phyloP scores from a whole-genome alignment of 2,888 invertebrate species.

The Agrilus cyanescens region DNA sequence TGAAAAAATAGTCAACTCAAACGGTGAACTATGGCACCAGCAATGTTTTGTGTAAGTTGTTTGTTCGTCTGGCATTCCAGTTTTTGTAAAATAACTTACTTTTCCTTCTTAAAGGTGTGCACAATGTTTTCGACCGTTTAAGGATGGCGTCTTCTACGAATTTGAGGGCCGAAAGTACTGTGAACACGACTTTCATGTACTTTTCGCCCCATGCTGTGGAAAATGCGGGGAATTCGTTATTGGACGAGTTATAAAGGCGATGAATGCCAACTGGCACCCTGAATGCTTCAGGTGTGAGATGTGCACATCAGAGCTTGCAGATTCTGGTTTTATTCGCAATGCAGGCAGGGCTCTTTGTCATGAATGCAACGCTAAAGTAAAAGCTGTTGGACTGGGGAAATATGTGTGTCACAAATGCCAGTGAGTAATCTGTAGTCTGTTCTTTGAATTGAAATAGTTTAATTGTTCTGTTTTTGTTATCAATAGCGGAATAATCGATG shows the following conservation, averaged over 20 bases:
- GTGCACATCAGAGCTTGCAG: conserved; percentile 84
- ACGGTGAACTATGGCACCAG: conserved; percentile 97
- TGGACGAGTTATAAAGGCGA: conserved; percentile 97
- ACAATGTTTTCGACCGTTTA: conserved; percentile 96
- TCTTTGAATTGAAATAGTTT: not conserved
- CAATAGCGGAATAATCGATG: conserved; percentile 76
- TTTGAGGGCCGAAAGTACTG: conserved; percentile 99
- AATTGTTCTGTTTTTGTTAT: conserved; percentile 16
- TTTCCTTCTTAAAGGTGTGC: conserved; percentile 60
- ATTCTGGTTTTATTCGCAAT: conserved; percentile 93
- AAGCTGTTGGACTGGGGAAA: conserved; percentile 88
- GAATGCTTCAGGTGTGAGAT: conserved; percentile 94
- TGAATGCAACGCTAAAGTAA: conserved; percentile 91
- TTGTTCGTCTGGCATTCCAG: too few relatives aligned
- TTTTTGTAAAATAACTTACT: not conserved
- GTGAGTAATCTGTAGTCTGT: conserved; percentile 46
- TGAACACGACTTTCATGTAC: conserved; percentile 97
- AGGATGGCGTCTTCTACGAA: conserved; percentile 96
- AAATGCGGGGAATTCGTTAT: conserved; percentile 83
- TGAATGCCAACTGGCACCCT: conserved; percentile 99
- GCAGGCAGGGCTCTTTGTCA: conserved; percentile 83
- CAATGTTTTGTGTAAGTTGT: conserved; percentile 92
- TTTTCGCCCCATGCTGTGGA: conserved; percentile 70
- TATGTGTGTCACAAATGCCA: conserved; percentile 98
- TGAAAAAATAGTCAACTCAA: conserved; percentile 98